Percentiles rank a stretch among this genome's conserved stretches.
Conservation (phyloP, 2,797 vertebrate species). For the Mormyrops attenuatus region DNA sequence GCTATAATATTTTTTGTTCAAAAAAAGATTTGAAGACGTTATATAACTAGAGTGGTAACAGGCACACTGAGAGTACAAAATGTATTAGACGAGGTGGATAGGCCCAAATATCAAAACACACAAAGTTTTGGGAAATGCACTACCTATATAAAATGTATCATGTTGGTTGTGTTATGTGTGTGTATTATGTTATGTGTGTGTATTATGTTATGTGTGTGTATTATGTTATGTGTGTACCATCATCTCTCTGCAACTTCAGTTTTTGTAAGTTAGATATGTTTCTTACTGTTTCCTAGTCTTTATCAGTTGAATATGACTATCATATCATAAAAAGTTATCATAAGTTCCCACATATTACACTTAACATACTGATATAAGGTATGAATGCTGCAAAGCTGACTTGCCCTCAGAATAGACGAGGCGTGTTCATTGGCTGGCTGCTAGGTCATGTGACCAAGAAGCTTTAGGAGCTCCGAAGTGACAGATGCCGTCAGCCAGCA, state of each 20-base stretch:
- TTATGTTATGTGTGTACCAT: background rate
- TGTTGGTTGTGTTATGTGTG: background rate
- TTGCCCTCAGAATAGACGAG: background rate
- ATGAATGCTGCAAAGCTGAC: background rate
- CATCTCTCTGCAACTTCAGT: background rate
- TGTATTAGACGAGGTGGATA: background rate
- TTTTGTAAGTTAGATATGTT: background rate
- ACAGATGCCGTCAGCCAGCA: background rate
- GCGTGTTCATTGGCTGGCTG: background rate
- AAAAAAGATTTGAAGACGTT: background rate
- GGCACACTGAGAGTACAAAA: constrained; percentile 2
- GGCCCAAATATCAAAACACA: background rate
- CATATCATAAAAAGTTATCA: background rate
- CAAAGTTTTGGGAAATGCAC: background rate
- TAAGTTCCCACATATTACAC: background rate
- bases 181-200: background rate
- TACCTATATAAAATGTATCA: background rate
- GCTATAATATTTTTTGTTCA: background rate
- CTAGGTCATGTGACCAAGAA: background rate
- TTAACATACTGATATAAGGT: background rate
- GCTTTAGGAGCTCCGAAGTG: background rate
- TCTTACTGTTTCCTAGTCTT: background rate
- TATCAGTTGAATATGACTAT: background rate
- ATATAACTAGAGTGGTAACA: background rate
- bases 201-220: background rate